Evolutionary conservation across 2,113 vertebrate genomes (phyloP).

Genomic region (Tiliqua scincoides): DNA sequence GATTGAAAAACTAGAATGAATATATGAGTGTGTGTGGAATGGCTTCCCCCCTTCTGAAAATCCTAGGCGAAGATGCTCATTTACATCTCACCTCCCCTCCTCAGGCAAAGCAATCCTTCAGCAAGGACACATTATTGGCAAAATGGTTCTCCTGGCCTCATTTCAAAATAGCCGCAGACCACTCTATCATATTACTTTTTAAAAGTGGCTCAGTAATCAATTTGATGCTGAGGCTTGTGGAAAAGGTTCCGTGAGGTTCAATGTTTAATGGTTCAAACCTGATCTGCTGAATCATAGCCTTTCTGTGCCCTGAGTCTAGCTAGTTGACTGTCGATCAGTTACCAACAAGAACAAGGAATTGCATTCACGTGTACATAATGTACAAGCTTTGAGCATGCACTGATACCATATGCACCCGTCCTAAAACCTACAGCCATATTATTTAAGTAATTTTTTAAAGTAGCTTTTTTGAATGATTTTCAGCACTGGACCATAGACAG

Average conservation of each 20-base stretch:
- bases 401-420: too few relatives aligned
- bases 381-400: background rate
- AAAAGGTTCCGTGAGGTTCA: background rate
- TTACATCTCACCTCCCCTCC: background rate
- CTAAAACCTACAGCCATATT: background rate
- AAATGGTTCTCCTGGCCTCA: conserved; percentile 45
- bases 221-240: background rate
- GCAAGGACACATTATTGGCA: conserved; percentile 35
- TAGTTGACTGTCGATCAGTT: too few relatives aligned
- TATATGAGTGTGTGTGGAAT: too few relatives aligned
- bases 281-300: background rate
- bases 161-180: conserved; percentile 26
- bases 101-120: background rate
- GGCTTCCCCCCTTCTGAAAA: background rate
- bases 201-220: conserved; percentile 1
- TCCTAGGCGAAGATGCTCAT: background rate
- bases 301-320: background rate
- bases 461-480: background rate
- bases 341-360: background rate
- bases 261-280: background rate
- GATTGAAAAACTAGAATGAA: background rate
- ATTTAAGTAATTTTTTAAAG: background rate
- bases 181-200: conserved; percentile 7
- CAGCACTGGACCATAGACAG: background rate
- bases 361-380: too few relatives aligned